A percentile compares a stretch with the other conserved stretches of the same genome.
Conservation (phyloP, 1,140 invertebrate species). For the Nylanderia fulva region DNA sequence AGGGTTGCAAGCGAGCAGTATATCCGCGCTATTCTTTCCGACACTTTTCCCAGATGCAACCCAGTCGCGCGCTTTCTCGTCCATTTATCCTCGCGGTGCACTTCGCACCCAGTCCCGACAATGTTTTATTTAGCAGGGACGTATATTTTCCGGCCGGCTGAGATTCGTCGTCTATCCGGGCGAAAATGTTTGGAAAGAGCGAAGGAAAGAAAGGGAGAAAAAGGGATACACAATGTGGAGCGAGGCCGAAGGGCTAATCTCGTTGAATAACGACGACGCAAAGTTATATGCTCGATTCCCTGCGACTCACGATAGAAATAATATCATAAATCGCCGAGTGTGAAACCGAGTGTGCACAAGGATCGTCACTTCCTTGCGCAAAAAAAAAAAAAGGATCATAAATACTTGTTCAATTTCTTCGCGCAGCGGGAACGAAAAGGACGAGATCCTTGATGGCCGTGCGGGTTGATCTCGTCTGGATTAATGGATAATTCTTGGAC, state of each 20-base stretch:
- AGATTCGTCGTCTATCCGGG: conserved; percentile 57
- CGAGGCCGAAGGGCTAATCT: conserved; percentile 49
- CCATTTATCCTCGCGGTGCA: conserved; percentile 57
- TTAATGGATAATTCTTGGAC: no score
- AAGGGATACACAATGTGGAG: conserved; percentile 9
- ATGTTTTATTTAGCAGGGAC: conserved; percentile 62
- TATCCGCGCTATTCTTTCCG: conserved; percentile 56
- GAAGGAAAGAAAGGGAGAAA: not conserved
- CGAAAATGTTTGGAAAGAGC: conserved; percentile 56
- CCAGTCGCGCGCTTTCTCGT: conserved; percentile 48
- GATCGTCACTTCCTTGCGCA: not conserved
- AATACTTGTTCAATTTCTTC: conserved; percentile 48
- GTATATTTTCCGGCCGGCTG: conserved; percentile 60
- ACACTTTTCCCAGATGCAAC: conserved; percentile 55
- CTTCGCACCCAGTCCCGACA: conserved; percentile 45
- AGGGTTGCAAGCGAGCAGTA: conserved; percentile 24
- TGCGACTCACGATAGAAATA: conserved; percentile 27
- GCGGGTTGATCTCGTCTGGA: conserved; percentile 20
- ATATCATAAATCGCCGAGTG: conserved; percentile 46
- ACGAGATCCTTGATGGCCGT: not conserved
- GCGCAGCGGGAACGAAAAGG: not conserved
- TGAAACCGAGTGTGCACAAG: conserved; percentile 1
- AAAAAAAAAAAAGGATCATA: conserved; percentile 24
- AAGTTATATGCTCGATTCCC: conserved; percentile 21
- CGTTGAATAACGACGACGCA: conserved; percentile 53